Base-by-base conservation (phyloP, 2,888 invertebrate genomes). In the Gastracanthus pulcherrimus region DNA sequence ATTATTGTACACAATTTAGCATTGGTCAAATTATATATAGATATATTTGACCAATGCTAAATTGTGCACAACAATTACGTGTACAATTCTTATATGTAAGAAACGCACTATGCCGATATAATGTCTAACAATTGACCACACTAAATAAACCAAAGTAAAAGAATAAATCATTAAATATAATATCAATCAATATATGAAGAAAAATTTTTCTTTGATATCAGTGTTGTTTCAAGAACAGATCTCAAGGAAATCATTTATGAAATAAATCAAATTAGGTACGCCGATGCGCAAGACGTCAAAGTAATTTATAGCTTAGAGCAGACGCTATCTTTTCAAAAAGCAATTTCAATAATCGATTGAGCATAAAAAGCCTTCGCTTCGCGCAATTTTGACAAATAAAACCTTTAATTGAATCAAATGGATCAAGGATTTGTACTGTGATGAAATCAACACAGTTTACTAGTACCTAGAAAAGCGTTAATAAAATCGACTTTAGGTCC, bases 381-480 rank as follows among this genome's bases (percentile, higher is more conserved):
- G n/a, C 1, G 6, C 19, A 11, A 23, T 41, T 67, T 67, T 67
- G 36, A 55, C 3, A 45, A 34, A 66, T 81, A 31, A 29, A 4
- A 69, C 38, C 11, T 67, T 45, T 45, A 60, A 41, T 34, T 16
- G 31, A 9, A 9, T 64, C 16, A 71, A 78, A 51, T 71, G 1
- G 23, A 72, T 79, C 72, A 72, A 79, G 58, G 41, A 62, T 62
- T 36, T 9, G 34, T 36, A 1, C 23, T n/a, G 36, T 55, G 55
- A 67, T 19, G 26, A 72, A 72, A 72, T 58, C 26, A 26, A 29
- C 38, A 13, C 16, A 34, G 45, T 58, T 64, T n/a, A 55, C 51
- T 51, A 45, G 48, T 67, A 72, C 66, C 67, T 79, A 66, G 67
- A 60, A 79, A 79, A 34, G n/a, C 31, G n/a, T 77, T 36, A 51